Evolutionary conservation across 2,888 invertebrate genomes (phyloP).

Genomic region (Cylloceria caligata): DNA sequence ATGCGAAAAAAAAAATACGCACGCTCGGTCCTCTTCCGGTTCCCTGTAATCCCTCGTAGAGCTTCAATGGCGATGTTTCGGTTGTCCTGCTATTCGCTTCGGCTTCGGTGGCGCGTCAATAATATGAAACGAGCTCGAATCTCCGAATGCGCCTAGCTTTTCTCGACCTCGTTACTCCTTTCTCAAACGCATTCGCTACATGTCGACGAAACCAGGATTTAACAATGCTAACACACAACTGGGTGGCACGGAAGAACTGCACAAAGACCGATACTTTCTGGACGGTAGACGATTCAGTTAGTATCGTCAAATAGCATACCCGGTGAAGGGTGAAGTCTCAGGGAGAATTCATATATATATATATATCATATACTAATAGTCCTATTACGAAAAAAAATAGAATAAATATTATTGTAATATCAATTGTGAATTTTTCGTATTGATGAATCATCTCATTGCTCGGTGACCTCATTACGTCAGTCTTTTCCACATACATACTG

Average conservation of each 20-base stretch:
- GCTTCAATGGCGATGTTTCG: slow-evolving; percentile 46
- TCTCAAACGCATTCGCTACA: slow-evolving; percentile 29
- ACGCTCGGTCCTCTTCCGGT: slow-evolving; percentile 1
- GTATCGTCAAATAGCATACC: not conserved
- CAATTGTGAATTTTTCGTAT: too few species aligned
- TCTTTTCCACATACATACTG: too few species aligned
- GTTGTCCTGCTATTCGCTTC: slow-evolving; percentile 55
- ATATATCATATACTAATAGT: too few species aligned
- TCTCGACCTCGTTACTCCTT: slow-evolving; percentile 66
- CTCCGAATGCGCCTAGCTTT: slow-evolving; percentile 58
- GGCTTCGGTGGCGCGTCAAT: slow-evolving; percentile 51
- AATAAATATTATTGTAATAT: too few species aligned
- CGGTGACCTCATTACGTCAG: too few species aligned
- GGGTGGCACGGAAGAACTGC: not conserved
- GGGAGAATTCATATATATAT: too few species aligned
- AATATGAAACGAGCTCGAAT: slow-evolving; percentile 53
- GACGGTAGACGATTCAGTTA: not conserved
- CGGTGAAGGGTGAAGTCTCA: not conserved
- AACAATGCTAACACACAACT: slow-evolving; percentile 24
- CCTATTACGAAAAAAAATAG: too few species aligned
- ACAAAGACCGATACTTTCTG: not conserved
- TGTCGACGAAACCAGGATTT: slow-evolving; percentile 28
- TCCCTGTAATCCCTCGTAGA: slow-evolving; percentile 3
- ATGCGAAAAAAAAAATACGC: not conserved
- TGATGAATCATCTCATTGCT: too few species aligned